Conservation (phyloP, 2,113 vertebrate species). For the Thinocorus orbignyianus region DNA sequence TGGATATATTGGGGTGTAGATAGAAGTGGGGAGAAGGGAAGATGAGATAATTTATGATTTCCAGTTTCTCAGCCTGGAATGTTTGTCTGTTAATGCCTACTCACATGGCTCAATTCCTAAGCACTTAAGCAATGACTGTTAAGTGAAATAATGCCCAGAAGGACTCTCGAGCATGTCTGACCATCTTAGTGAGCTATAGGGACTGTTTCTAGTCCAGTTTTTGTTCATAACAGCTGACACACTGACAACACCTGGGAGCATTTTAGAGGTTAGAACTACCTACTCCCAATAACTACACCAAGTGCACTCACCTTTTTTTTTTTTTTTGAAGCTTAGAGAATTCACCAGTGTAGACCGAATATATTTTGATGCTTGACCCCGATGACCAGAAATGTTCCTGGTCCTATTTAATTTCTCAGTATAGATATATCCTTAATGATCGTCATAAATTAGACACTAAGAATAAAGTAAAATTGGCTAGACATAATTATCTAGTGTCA, state of each 20-base stretch:
- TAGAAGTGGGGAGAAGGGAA: neutral
- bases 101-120: neutral
- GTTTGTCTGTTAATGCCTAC: neutral
- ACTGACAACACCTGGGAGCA: neutral
- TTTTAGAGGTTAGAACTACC: neutral
- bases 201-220: neutral
- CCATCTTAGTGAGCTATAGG: neutral
- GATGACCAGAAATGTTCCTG: neutral
- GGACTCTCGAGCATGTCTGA: neutral
- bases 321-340: neutral
- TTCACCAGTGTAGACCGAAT: neutral
- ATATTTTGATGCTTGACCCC: constrained; percentile 2
- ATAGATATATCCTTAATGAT: constrained; percentile 34
- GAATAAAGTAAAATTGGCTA: constrained; percentile 28
- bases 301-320: neutral
- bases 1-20: neutral
- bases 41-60: constrained; percentile 46
- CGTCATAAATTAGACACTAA: constrained; percentile 37
- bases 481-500: neutral
- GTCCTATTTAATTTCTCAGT: neutral
- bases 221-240: neutral
- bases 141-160: neutral
- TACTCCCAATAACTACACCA: neutral
- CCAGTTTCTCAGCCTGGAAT: neutral
- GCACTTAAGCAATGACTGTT: neutral